Conservation (phyloP, 2,888 invertebrate species). For the Abscondita cerata region DNA sequence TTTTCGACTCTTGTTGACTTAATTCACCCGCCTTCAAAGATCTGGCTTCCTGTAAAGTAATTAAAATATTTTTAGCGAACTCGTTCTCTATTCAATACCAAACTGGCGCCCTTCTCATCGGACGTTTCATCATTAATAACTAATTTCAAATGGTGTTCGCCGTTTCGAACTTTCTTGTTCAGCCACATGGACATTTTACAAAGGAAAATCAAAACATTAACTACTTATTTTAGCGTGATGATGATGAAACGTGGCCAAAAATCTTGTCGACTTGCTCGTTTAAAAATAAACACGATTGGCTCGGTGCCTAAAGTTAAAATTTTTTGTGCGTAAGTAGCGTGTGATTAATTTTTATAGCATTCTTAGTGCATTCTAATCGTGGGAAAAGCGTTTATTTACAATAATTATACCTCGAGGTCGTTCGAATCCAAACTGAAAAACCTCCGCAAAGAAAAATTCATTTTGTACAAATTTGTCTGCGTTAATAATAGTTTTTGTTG, state of each 20-base stretch:
- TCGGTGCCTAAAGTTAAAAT: not conserved
- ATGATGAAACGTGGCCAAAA: no score
- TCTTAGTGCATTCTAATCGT: not conserved
- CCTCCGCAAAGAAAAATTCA: constrained; percentile 14
- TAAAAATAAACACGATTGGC: not conserved
- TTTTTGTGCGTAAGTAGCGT: constrained; percentile 6
- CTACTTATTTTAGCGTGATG: no score
- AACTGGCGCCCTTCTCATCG: no score
- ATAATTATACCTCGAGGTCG: not conserved
- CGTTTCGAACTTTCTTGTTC: no score
- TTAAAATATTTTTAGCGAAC: no score
- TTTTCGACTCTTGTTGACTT: constrained; percentile 85
- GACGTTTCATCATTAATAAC: no score
- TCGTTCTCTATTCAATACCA: no score
- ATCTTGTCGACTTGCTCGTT: no score
- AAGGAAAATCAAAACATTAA: no score
- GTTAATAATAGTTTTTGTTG: constrained; percentile 9
- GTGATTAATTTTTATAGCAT: not conserved
- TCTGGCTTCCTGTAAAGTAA: constrained; percentile 75
- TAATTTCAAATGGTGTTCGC: no score
- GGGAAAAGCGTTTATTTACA: constrained; percentile 7
- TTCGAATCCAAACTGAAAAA: constrained; percentile 14
- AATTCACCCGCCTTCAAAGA: constrained; percentile 84
- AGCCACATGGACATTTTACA: no score
- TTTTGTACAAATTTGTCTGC: not conserved